Evolutionary conservation across 2,888 invertebrate species (phyloP).

Genomic region (Harpalus rubripes): DNA sequence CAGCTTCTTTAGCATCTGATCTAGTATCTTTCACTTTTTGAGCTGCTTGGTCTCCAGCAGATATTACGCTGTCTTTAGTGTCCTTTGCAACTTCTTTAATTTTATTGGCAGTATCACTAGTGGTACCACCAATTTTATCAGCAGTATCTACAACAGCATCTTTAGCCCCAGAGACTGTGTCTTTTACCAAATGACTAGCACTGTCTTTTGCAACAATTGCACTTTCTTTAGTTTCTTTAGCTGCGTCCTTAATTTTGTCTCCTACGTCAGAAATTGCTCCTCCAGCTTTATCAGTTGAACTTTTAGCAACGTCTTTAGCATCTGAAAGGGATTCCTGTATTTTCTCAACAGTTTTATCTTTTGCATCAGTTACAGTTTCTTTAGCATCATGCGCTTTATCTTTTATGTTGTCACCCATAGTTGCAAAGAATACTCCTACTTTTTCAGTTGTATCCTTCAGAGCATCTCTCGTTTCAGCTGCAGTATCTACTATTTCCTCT

Average conservation of each 20-base stretch:
- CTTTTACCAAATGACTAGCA: conserved; percentile 70
- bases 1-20: conserved; percentile 75
- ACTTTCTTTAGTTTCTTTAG: conserved; percentile 67
- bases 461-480: conserved; percentile 67
- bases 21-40: conserved; percentile 62
- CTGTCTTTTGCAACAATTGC: conserved; percentile 45
- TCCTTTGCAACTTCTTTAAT: conserved; percentile 56
- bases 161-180: conserved; percentile 73
- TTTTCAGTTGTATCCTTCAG: conserved; percentile 1
- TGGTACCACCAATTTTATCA: conserved; percentile 74
- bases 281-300: conserved; percentile 67
- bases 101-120: conserved; percentile 52
- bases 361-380: conserved; percentile 14
- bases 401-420: conserved; percentile 58
- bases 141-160: conserved; percentile 79
- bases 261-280: conserved; percentile 60
- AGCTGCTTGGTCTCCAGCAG: conserved; percentile 45
- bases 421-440: neutral
- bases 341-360: conserved; percentile 27
- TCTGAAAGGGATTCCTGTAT: neutral
- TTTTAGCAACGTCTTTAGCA: conserved; percentile 56
- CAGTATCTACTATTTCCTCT: conserved; percentile 69
- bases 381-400: conserved; percentile 22
- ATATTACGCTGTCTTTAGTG: conserved; percentile 1
- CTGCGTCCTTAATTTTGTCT: conserved; percentile 65